These are phyloP conservation scores for Hydractinia echinata DNA, from an alignment of 30 jellyfish, hydroid and myxozoan genomes.

Conservation along the genomic window DNA sequence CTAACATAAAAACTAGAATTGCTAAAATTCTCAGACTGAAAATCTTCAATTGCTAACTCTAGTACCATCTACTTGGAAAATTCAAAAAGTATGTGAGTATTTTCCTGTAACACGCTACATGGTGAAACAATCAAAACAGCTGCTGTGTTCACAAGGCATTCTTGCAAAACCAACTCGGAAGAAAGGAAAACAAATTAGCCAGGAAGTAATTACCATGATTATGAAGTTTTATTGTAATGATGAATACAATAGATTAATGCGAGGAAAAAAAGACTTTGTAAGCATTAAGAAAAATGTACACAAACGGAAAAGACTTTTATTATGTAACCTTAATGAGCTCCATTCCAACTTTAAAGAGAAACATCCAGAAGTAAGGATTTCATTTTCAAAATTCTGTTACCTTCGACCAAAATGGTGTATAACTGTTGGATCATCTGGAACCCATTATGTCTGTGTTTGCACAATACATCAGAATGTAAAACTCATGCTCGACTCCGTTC, in stretches of 20 bases:
- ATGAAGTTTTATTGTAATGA: conserved; percentile 47
- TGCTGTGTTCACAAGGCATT: conserved; percentile 9
- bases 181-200: not conserved
- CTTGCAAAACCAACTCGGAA: conserved; percentile 20
- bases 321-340: conserved; percentile 55
- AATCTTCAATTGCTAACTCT: conserved; percentile 33
- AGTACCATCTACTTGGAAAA: conserved; percentile 26
- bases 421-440: conserved; percentile 49
- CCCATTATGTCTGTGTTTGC: conserved; percentile 79
- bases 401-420: conserved; percentile 72
- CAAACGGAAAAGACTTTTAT: conserved; percentile 34
- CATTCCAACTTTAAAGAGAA: conserved; percentile 36
- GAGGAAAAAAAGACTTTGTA: conserved; percentile 51
- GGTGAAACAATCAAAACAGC: conserved; percentile 8
- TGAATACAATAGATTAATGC: conserved; percentile 49
- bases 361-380: conserved; percentile 41
- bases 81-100: conserved; percentile 32
- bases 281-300: conserved; percentile 38
- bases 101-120: conserved; percentile 6
- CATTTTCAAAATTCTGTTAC: conserved; percentile 53
- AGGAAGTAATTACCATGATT: not conserved
- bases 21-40: conserved; percentile 31
- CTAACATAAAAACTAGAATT: no score
- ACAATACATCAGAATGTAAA: conserved; percentile 44
- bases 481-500: conserved; percentile 22